Evolutionary conservation across 2,888 invertebrate genomes (phyloP), one percentile per base, ranked within the genome.

Genomic region (Rugalucina vietnamica): DNA sequence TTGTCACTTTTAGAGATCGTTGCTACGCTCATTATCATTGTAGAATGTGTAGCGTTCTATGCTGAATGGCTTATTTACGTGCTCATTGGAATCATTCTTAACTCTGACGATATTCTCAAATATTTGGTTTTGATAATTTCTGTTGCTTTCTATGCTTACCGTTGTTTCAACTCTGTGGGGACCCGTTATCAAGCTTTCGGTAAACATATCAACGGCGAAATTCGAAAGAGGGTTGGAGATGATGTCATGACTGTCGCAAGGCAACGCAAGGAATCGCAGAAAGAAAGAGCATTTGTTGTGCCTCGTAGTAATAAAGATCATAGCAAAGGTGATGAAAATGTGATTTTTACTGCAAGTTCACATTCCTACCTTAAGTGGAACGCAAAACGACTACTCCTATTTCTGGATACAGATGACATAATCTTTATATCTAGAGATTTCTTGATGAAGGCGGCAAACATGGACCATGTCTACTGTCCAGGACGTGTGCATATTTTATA

Each of bases 391-490:
- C 50, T 86, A 18, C 60, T 78, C 2, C 36, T 86, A 8, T 82
- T 86, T 43, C 76, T 86, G 21, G 81, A 80, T 34, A 69, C 75
- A 12, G 54, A 60, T 3, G 86, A 86, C 39, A 76, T 81, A 24
- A 71, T 79, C 18, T 79, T 50, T 27, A 86, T 86, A 1, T 83
- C 86, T 1, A 81, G 72, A 50, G 32, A 54, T 34, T 81, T 86
- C 27, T 34, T 86, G 1, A 72, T 83, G 34, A 29, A 78, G n/a
- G 50, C 83, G 54, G 83, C 78, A 21, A 79, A 75, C 8, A 29
- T 81, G 8, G 37, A 54, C 4, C 82, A 86, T n/a, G 34, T 49
- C 50, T 49, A 78, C 1, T 86, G 86, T 37, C 86, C 86, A 0
- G 81, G 79, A 29, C 50, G 36, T n/a, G 39, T 81, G 18, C 79